Conservation (phyloP, 2,888 invertebrate species). For the Brachypalpus laphriformis region DNA sequence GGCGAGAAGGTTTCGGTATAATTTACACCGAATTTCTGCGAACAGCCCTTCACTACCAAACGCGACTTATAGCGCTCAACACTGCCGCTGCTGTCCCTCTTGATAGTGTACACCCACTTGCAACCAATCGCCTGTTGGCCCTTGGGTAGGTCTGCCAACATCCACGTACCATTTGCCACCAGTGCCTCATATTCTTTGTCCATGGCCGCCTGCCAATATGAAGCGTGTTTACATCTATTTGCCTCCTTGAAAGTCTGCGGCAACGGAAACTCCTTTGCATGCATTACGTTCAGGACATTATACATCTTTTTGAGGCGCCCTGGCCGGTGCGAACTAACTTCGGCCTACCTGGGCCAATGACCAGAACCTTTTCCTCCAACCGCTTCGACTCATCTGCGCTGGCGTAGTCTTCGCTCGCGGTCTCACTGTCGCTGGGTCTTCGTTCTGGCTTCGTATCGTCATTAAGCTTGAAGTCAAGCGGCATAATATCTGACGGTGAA, state of each 20-base stretch:
- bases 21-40: too few relatives aligned
- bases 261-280: too few relatives aligned
- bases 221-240: not conserved
- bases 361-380: not conserved
- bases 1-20: too few relatives aligned
- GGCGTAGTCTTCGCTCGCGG: slow-evolving; percentile 20
- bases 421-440: slow-evolving; percentile 15
- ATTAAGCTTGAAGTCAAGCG: not conserved
- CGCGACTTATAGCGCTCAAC: too few relatives aligned
- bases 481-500: not conserved
- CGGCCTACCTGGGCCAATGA: too few relatives aligned
- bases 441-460: not conserved
- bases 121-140: slow-evolving; percentile 57
- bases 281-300: slow-evolving; percentile 31
- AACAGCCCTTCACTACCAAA: too few relatives aligned
- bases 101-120: slow-evolving; percentile 72
- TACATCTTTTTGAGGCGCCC: slow-evolving; percentile 44
- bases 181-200: slow-evolving; percentile 71
- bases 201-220: slow-evolving; percentile 61
- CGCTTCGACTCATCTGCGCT: slow-evolving; percentile 31
- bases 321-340: slow-evolving; percentile 21
- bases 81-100: too few relatives aligned
- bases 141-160: slow-evolving; percentile 31
- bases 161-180: slow-evolving; percentile 40
- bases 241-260: slow-evolving; percentile 20